Evolutionary conservation across 1,140 invertebrate genomes (phyloP).

Genomic region (Adoxophyes honmai): DNA sequence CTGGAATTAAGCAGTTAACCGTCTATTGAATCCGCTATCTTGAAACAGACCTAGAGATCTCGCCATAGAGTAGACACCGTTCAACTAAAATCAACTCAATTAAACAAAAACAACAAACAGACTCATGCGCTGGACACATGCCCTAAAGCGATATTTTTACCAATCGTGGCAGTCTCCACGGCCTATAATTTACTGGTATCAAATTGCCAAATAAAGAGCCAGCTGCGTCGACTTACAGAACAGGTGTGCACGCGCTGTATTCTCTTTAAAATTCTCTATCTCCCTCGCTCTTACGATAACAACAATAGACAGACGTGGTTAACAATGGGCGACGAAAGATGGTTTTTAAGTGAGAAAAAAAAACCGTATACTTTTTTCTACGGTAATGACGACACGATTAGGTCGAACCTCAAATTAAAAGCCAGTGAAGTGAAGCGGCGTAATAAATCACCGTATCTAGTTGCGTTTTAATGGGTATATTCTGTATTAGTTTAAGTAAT

Average conservation of each 20-base stretch:
- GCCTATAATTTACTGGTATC: conserved; percentile 14
- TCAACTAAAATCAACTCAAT: too few relatives aligned
- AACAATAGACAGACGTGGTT: conserved; percentile 7
- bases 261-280: conserved; percentile 28
- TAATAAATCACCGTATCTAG: not conserved
- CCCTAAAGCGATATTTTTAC: conserved; percentile 6
- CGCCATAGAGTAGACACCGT: too few relatives aligned
- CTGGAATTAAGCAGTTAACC: too few relatives aligned
- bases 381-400: conserved; percentile 4
- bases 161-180: not conserved
- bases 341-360: conserved; percentile 12
- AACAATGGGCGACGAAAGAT: not conserved
- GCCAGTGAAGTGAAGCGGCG: not conserved
- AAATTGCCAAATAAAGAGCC: conserved; percentile 31
- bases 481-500: too few relatives aligned
- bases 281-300: conserved; percentile 23
- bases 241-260: conserved; percentile 52
- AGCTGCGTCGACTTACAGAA: conserved; percentile 28
- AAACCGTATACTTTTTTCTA: not conserved
- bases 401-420: conserved; percentile 6
- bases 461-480: not conserved
- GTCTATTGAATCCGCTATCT: too few relatives aligned
- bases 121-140: not conserved
- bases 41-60: too few relatives aligned
- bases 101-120: not conserved